phyloP scores from a whole-genome alignment of 2,888 invertebrate species.

The Glaucopsyche alexis region DNA sequence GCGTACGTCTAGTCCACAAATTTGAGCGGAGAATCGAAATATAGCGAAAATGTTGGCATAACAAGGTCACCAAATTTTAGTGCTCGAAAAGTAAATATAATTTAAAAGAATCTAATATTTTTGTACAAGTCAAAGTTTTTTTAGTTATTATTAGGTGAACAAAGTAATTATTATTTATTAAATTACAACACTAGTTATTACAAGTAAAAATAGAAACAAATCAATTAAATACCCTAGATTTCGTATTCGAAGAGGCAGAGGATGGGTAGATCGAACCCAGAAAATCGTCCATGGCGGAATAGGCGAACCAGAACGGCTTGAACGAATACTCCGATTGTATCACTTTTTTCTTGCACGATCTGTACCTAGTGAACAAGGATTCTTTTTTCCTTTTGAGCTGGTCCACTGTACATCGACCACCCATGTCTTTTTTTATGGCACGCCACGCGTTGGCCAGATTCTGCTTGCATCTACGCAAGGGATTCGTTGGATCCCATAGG shows the following conservation, averaged over 20 bases:
- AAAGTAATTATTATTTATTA: no score
- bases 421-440: neutral
- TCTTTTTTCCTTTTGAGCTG: constrained; percentile 1
- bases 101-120: no score
- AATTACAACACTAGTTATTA: no score
- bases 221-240: neutral
- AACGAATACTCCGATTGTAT: neutral
- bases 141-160: no score
- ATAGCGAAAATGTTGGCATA: no score
- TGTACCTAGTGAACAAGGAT: neutral
- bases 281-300: neutral
- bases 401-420: neutral
- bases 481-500: neutral
- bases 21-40: no score
- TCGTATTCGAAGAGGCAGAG: neutral
- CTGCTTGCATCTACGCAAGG: neutral
- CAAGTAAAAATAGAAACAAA: neutral
- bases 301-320: neutral
- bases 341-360: neutral
- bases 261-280: constrained; percentile 3
- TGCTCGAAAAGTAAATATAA: no score
- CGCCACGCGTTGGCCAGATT: neutral
- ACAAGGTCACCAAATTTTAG: no score
- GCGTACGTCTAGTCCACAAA: no score
- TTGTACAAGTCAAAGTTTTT: no score